phyloP scores from a whole-genome alignment of 2,797 vertebrate species.

The Coccyzus lansbergi region DNA sequence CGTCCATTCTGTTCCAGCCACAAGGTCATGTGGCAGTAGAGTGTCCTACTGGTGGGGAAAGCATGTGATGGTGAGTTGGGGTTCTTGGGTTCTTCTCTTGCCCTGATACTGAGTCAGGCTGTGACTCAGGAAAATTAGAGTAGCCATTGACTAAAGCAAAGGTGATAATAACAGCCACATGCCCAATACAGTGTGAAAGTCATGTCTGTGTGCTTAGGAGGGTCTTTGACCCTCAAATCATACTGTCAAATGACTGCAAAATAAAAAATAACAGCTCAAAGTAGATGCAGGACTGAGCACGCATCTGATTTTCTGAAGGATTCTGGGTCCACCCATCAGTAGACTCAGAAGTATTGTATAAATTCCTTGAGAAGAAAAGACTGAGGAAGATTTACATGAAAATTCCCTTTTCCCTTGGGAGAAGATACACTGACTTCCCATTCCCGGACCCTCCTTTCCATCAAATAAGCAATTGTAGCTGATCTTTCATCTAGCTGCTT shows the following conservation, averaged over 20 bases:
- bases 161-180: neutral
- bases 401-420: neutral
- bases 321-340: neutral
- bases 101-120: neutral
- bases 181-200: neutral
- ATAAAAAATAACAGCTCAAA: neutral
- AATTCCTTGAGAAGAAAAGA: neutral
- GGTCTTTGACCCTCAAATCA: neutral
- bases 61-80: neutral
- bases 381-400: neutral
- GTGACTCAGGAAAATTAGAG: neutral
- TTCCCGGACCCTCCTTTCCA: neutral
- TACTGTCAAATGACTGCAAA: neutral
- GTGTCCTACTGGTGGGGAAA: neutral
- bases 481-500: neutral
- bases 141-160: neutral
- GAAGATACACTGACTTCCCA: neutral
- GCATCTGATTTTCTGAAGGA: neutral
- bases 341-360: rapidly evolving
- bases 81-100: neutral
- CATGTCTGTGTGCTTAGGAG: neutral
- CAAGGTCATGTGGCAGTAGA: neutral
- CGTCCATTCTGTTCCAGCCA: neutral
- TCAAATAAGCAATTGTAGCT: no score
- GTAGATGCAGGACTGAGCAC: neutral